These are phyloP conservation scores for Otocyon megalotis DNA, from an alignment of 2,113 vertebrate species.

Conservation along the genomic window DNA sequence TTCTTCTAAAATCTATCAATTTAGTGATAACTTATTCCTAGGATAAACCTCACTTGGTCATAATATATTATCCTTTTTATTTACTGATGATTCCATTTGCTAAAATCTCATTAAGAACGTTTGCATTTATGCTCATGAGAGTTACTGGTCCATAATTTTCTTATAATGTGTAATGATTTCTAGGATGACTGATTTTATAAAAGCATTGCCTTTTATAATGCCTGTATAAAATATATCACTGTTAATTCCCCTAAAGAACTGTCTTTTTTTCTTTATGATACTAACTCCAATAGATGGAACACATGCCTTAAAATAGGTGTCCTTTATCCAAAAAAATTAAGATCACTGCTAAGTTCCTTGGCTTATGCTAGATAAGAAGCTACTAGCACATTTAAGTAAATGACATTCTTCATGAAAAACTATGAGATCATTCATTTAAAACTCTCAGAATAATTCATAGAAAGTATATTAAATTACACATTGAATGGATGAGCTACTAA, in stretches of 20 bases:
- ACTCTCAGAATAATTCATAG: background rate
- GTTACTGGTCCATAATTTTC: background rate
- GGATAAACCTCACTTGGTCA: background rate
- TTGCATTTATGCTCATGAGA: background rate
- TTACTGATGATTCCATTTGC: background rate
- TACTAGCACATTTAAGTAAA: background rate
- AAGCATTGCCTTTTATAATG: background rate
- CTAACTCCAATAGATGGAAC: background rate
- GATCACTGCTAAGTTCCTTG: background rate
- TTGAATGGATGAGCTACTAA: background rate
- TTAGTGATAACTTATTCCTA: background rate
- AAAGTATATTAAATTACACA: background rate
- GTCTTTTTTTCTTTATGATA: background rate
- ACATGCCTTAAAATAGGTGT: background rate
- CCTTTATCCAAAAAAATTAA: background rate
- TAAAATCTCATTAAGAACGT: background rate
- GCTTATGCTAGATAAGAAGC: background rate
- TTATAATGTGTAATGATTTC: constrained; percentile 78
- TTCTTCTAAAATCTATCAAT: background rate
- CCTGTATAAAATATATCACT: background rate
- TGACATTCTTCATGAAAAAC: background rate
- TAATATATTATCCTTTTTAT: background rate
- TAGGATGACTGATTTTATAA: background rate
- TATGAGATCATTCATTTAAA: background rate
- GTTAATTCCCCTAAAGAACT: background rate